These are phyloP conservation scores for Salarias fasciatus DNA, from an alignment of 2,797 vertebrate species.

Conservation along the genomic window DNA sequence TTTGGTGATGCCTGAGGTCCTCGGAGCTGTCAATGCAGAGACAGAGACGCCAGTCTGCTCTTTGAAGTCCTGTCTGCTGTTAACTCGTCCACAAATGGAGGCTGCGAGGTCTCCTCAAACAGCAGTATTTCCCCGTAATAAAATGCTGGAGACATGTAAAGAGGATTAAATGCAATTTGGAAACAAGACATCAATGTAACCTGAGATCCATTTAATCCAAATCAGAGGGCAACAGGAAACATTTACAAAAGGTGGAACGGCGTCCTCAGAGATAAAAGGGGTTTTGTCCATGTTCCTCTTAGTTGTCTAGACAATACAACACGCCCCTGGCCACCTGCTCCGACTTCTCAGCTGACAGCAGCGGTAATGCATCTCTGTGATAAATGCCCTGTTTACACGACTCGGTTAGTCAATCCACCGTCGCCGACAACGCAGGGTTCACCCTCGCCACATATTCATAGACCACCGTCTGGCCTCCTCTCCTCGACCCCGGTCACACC, in stretches of 20 bases:
- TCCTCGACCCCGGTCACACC: constrained; percentile 48
- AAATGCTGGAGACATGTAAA: neutral
- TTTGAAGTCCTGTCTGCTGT: constrained; percentile 68
- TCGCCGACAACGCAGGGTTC: constrained; percentile 47
- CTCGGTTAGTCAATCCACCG: constrained; percentile 40
- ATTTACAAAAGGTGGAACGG: constrained; percentile 65
- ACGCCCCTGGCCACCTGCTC: constrained; percentile 75
- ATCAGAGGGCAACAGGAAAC: constrained; percentile 42
- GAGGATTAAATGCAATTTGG: constrained; percentile 11
- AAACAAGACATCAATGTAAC: constrained; percentile 20
- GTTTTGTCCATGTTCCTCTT: constrained; percentile 56
- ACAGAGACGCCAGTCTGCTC: constrained; percentile 57
- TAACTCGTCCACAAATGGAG: constrained; percentile 40
- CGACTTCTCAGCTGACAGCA: constrained; percentile 67
- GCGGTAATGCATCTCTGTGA: constrained; percentile 61
- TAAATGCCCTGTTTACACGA: constrained; percentile 69
- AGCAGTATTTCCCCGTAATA: constrained; percentile 5
- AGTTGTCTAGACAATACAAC: constrained; percentile 74
- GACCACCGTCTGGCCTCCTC: constrained; percentile 44
- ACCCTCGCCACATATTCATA: constrained; percentile 36
- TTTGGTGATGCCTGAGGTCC: constrained; percentile 63
- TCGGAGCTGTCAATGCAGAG: constrained; percentile 53
- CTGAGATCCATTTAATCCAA: constrained; percentile 43
- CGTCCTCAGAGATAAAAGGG: constrained; percentile 63
- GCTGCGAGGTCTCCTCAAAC: constrained; percentile 17